Percentiles rank a stretch among this genome's conserved stretches.
Conservation (phyloP, 2,797 vertebrate species). For the Staurois parvus region DNA sequence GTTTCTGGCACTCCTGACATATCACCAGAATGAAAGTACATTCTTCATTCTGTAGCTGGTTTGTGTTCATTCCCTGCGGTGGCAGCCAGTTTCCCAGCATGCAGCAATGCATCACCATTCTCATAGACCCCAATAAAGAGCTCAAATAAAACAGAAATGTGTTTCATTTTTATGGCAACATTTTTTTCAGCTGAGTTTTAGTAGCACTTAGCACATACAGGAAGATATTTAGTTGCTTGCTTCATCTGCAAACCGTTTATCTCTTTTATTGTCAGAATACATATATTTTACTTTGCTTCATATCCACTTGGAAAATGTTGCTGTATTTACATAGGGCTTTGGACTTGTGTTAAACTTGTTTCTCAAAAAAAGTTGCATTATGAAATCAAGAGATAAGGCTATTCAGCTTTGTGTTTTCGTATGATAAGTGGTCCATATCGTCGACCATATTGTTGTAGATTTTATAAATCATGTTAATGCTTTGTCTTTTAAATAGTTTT, state of each 20-base stretch:
- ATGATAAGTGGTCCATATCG: not conserved
- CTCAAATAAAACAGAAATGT: slow-evolving; percentile 50
- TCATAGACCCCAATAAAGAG: slow-evolving; percentile 46
- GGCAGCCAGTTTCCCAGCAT: slow-evolving; percentile 32
- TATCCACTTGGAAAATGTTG: slow-evolving; percentile 30
- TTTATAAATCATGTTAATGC: not conserved
- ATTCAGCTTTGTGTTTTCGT: not conserved
- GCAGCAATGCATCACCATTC: slow-evolving; percentile 43
- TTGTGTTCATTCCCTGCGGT: slow-evolving; percentile 39
- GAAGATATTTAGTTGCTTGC: slow-evolving; percentile 55
- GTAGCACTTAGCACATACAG: slow-evolving; percentile 57
- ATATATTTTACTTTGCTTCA: slow-evolving; percentile 41
- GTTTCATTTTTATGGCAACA: slow-evolving; percentile 57
- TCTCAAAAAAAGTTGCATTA: not conserved
- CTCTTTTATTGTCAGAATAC: slow-evolving; percentile 48
- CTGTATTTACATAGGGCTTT: slow-evolving; percentile 17
- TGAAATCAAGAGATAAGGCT: not conserved
- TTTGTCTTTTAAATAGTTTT: too few relatives aligned
- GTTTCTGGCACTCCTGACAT: slow-evolving; percentile 14
- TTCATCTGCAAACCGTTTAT: slow-evolving; percentile 57
- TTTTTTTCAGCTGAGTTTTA: slow-evolving; percentile 51
- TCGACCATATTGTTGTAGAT: not conserved
- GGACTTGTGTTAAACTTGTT: not conserved
- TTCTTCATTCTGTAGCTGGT: slow-evolving; percentile 33
- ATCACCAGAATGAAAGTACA: slow-evolving; percentile 18